Conservation (phyloP, 92 coral and sea anemone species). For the Zoanthus solanderi region DNA sequence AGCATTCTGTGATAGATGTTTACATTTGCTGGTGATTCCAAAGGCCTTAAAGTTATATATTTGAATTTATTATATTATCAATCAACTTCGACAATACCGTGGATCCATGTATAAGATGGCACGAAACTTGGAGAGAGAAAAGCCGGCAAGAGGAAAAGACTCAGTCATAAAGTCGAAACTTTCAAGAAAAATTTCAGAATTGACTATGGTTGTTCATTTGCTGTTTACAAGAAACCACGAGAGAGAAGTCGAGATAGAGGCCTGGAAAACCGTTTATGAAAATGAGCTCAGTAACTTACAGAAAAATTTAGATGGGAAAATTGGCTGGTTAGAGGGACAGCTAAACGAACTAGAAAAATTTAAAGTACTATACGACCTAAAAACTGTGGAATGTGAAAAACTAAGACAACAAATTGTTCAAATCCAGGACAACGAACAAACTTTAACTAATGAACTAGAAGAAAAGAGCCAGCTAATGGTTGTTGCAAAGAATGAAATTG, state of each 20-base stretch:
- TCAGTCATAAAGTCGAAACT: conserved; percentile 80
- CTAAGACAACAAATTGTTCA: conserved; percentile 77
- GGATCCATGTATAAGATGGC: background rate
- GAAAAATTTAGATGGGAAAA: conserved; percentile 85
- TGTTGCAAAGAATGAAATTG: conserved; percentile 76
- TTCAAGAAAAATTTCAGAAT: conserved; percentile 95
- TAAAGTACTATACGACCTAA: conserved; percentile 85
- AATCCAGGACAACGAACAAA: conserved; percentile 72
- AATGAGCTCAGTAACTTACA: conserved; percentile 78
- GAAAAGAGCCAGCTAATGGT: conserved; percentile 69
- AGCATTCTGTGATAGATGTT: background rate
- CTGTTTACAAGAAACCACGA: conserved; percentile 97
- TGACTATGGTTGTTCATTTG: conserved; percentile 93
- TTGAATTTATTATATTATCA: background rate
- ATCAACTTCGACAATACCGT: background rate
- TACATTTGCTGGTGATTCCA: too few species aligned
- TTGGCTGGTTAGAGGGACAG: conserved; percentile 95
- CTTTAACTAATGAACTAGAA: conserved; percentile 52
- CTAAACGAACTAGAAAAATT: conserved; percentile 88
- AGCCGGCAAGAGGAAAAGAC: conserved; percentile 39
- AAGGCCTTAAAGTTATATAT: background rate
- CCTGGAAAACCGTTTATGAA: conserved; percentile 87
- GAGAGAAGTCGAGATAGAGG: conserved; percentile 89
- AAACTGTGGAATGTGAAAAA: conserved; percentile 79
- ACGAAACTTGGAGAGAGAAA: conserved; percentile 45